Percentiles rank a stretch among this genome's conserved stretches.
phyloP scores from a whole-genome alignment of 2,113 vertebrate genomes.

The Alaudala cheleensis region DNA sequence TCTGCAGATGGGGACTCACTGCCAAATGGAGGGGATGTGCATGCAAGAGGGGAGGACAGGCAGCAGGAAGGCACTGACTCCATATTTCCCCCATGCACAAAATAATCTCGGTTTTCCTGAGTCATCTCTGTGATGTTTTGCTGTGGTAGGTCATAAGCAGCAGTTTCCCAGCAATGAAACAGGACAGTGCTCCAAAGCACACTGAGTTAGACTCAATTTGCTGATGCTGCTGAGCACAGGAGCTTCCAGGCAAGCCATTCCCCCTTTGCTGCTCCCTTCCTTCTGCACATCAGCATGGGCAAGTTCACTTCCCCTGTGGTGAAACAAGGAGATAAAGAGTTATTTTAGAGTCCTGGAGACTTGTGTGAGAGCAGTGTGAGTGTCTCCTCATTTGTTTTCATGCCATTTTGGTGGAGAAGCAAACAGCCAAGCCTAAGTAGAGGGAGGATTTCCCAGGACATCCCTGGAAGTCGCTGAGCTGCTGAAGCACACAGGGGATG shows the following conservation, averaged over 20 bases:
- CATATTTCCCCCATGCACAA: neutral
- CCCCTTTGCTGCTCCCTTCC: neutral
- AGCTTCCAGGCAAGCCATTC: neutral
- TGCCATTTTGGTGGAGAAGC: neutral
- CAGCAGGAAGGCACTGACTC: neutral
- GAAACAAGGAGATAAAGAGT: neutral
- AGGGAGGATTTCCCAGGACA: neutral
- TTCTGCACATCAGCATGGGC: neutral
- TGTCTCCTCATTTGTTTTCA: neutral
- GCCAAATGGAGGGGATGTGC: accelerated
- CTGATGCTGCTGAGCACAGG: accelerated
- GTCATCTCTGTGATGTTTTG: neutral
- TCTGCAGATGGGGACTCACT: accelerated
- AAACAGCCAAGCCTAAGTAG: neutral
- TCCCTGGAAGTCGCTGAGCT: neutral
- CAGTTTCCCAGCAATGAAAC: neutral
- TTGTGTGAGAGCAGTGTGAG: neutral
- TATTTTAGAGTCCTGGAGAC: neutral
- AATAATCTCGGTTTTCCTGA: neutral
- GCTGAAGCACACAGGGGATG: neutral
- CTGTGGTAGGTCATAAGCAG: neutral
- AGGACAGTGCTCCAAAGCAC: neutral
- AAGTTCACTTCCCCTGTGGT: neutral
- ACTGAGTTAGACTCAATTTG: neutral
- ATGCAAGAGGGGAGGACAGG: neutral